Percentiles rank a stretch among this genome's conserved stretches.
Evolutionary conservation across 2,888 invertebrate species (phyloP).

Genomic region (Hemithea aestivaria): DNA sequence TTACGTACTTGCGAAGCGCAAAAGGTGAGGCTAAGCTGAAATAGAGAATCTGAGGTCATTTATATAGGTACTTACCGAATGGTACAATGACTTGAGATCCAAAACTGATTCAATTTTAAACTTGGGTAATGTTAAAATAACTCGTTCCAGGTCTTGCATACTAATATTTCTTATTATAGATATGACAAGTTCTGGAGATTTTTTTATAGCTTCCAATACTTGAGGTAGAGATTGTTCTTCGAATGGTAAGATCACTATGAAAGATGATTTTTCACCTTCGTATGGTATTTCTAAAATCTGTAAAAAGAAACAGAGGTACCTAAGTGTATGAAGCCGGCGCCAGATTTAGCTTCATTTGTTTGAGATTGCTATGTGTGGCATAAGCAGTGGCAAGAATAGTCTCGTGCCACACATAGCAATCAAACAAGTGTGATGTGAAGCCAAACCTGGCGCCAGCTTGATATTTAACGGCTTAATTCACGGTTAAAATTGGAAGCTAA

Average conservation of each 20-base stretch:
- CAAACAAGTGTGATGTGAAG: no score
- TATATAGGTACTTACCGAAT: background rate
- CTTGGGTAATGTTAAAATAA: constrained; percentile 80
- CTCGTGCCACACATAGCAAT: no score
- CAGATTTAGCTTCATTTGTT: no score
- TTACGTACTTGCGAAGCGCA: no score
- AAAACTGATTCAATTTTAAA: constrained; percentile 38
- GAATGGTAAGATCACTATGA: constrained; percentile 86
- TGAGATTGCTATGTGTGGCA: no score
- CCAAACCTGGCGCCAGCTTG: no score
- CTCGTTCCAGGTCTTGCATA: constrained; percentile 30
- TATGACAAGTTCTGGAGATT: constrained; percentile 39
- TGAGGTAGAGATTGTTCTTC: constrained; percentile 75
- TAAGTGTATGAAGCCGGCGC: no score
- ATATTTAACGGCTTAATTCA: no score
- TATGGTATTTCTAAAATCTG: constrained; percentile 86
- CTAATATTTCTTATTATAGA: constrained; percentile 73
- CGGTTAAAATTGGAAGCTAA: no score
- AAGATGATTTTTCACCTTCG: constrained; percentile 78
- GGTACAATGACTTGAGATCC: constrained; percentile 26
- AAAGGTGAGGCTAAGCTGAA: no score
- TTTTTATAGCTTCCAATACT: constrained; percentile 39
- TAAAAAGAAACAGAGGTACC: background rate
- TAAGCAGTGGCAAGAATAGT: no score
- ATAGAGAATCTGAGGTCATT: no score